A percentile compares a stretch with the other conserved stretches of the same genome.
phyloP scores from a whole-genome alignment of 2,797 vertebrate genomes.

The Vipera latastei region DNA sequence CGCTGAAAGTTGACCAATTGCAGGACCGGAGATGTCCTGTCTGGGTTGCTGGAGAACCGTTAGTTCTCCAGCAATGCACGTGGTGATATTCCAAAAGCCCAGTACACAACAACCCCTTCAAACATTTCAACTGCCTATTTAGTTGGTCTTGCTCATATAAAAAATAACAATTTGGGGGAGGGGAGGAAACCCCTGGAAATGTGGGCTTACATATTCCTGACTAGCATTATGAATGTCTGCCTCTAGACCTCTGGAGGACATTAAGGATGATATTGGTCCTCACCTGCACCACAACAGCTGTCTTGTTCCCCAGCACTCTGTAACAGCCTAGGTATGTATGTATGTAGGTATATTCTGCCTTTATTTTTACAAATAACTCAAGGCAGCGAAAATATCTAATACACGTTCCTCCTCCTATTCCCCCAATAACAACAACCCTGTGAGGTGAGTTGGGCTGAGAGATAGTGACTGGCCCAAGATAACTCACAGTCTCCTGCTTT shows the following conservation, averaged over 20 bases:
- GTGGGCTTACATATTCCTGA: background rate
- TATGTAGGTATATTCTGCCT: background rate
- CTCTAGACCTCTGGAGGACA: background rate
- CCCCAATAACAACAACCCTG: background rate
- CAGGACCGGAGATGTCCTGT: no score
- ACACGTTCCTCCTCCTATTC: no score
- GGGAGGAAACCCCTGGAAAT: background rate
- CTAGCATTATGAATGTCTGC: background rate
- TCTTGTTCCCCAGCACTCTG: background rate
- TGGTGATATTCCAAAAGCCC: no score
- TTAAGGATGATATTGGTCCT: background rate
- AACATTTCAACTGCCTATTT: background rate
- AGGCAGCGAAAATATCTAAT: no score
- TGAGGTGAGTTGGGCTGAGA: background rate
- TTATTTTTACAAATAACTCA: no score
- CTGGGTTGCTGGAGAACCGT: no score
- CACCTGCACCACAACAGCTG: background rate
- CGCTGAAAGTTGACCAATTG: no score
- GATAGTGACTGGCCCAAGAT: background rate
- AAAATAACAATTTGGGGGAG: background rate
- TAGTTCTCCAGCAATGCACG: no score
- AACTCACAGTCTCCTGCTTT: background rate
- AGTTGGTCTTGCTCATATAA: background rate
- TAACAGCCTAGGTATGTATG: background rate
- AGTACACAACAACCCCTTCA: background rate